Evolutionary conservation across 2,888 invertebrate genomes (phyloP).

Genomic region (Lochmaea crataegi): DNA sequence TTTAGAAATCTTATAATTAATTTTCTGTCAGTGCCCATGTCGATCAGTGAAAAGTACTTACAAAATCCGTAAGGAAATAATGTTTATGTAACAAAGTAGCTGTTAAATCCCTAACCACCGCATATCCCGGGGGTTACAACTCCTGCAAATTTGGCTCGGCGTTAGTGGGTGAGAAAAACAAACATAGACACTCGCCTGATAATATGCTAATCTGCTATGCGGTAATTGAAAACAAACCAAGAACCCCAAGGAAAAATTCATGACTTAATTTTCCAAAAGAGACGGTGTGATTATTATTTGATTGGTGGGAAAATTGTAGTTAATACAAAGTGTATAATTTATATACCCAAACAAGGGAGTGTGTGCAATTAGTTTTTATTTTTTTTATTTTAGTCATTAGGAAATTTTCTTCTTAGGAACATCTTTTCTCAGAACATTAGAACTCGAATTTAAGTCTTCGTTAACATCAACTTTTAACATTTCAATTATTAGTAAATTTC

Average conservation of each 20-base stretch:
- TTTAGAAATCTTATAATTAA: too few relatives aligned
- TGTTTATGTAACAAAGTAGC: conserved; percentile 43
- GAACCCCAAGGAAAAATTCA: conserved; percentile 39
- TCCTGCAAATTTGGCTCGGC: conserved; percentile 21
- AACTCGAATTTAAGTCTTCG: too few relatives aligned
- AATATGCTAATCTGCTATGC: conserved; percentile 57
- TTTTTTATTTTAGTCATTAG: too few relatives aligned
- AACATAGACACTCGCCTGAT: conserved; percentile 55
- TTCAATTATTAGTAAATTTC: too few relatives aligned
- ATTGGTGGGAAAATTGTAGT: not conserved
- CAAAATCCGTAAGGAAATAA: conserved; percentile 27
- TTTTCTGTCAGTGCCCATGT: too few relatives aligned
- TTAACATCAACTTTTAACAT: too few relatives aligned
- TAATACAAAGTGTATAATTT: not conserved
- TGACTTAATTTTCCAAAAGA: conserved; percentile 28
- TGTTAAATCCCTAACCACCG: conserved; percentile 29
- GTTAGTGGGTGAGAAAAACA: conserved; percentile 50
- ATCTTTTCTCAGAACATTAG: too few relatives aligned
- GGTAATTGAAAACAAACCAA: conserved; percentile 59
- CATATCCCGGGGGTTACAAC: conserved; percentile 2
- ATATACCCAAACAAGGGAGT: too few relatives aligned
- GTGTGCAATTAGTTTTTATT: too few relatives aligned
- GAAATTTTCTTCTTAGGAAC: too few relatives aligned
- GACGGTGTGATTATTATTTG: not conserved
- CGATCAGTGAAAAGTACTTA: conserved; percentile 19